Evolutionary conservation across 1,140 invertebrate genomes (phyloP), one percentile per base, ranked within the genome.

Genomic region (Papilio glaucus): DNA sequence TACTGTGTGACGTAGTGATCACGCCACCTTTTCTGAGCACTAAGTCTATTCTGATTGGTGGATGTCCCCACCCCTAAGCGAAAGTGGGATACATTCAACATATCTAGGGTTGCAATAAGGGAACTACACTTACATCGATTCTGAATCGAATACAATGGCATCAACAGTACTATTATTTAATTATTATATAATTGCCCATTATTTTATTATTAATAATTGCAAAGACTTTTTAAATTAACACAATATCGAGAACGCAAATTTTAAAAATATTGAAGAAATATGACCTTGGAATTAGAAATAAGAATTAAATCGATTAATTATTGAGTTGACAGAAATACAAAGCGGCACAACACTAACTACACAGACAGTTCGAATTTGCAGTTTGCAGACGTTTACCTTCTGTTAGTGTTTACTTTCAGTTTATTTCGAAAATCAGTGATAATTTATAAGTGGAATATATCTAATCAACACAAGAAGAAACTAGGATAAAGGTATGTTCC

Each of bases 1-100:
- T 85, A 85, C 72, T 74, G 70, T 72, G 78, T 92, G 89, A 91
- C 89, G 90, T 91, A 86, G 87, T 21, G 86, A 92, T 92, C 90
- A 92, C 90, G 90, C 90, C 90, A 92, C 90, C 82, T 91, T 90
- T 85, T 82, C 76, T 82, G 83, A 77, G 73, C 75, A 53, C 73
- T 81, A 84, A 70, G 80, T 72, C 83, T 45, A 13, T 75, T 84
- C 78, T 81, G 79, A 92, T 92, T 92, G 90, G 90, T 79, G 65
- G 76, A 83, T 74, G 67, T 85, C 77, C 85, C 84, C 86, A 84
- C 81, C 85, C 85, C 74, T 79, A 75, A 80, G 81, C 80, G 76
- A 86, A 84, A 85, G 82, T 82, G 83, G 75, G 79, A 80, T 79
- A 87, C 84, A 87, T 88, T 88, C 85, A 89, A 89, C 87, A 88